Conservation (phyloP, 2,888 invertebrate species). For the Ellobium chinense region DNA sequence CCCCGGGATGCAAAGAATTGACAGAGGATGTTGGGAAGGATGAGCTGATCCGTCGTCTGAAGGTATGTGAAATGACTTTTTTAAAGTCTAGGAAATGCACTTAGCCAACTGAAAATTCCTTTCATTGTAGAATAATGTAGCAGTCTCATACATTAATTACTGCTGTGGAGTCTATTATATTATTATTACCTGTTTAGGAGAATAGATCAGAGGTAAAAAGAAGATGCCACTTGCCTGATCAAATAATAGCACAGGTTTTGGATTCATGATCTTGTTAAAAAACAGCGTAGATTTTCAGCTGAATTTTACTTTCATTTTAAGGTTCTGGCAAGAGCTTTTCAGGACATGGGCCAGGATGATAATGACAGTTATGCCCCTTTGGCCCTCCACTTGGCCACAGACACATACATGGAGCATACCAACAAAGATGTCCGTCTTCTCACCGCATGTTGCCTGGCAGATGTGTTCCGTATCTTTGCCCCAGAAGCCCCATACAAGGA, state of each 20-base stretch:
- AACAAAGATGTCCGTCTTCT: conserved; percentile 95
- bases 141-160: too few species aligned
- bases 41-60: conserved; percentile 95
- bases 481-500: conserved; percentile 99
- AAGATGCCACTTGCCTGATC: too few species aligned
- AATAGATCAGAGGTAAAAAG: too few species aligned
- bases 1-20: conserved; percentile 94
- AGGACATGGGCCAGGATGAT: conserved; percentile 96
- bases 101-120: too few species aligned
- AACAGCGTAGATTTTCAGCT: too few species aligned
- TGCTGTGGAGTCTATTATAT: too few species aligned
- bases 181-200: too few species aligned
- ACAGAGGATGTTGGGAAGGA: conserved; percentile 96
- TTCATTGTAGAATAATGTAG: too few species aligned
- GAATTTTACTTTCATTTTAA: too few species aligned
- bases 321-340: conserved; percentile 89
- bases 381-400: conserved; percentile 94
- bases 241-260: too few species aligned
- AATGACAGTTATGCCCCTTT: conserved; percentile 84
- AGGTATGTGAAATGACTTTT: conserved; percentile 84
- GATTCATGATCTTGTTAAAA: too few species aligned
- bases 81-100: too few species aligned
- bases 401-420: conserved; percentile 92
- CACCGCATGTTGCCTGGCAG: conserved; percentile 98
- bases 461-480: conserved; percentile 96